Evolutionary conservation across 2,797 vertebrate species (phyloP).

Genomic region (Melanotaenia boesemani): DNA sequence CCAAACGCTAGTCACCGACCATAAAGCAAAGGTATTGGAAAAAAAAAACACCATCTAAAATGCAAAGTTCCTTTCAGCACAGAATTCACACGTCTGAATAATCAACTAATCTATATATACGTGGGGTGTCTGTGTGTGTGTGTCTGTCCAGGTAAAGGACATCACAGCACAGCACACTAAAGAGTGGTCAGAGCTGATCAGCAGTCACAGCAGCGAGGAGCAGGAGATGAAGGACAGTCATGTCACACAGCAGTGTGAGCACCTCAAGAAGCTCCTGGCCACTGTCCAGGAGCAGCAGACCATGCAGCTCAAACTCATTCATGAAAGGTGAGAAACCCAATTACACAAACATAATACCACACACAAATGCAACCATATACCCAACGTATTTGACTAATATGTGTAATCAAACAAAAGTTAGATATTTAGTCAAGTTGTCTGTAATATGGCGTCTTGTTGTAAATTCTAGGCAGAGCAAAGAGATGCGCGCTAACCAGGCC

Average conservation of each 20-base stretch:
- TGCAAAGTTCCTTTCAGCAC: neutral
- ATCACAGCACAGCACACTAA: constrained; percentile 97
- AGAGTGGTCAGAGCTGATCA: constrained; percentile 97
- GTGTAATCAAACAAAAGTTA: neutral
- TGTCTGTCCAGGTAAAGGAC: constrained; percentile 89
- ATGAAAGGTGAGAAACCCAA: constrained; percentile 88
- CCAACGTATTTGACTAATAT: neutral
- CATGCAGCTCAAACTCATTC: constrained; percentile 92
- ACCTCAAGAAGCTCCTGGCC: constrained; percentile 91
- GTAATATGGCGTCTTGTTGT: constrained; percentile 1
- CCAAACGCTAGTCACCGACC: constrained; percentile 91
- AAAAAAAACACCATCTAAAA: neutral
- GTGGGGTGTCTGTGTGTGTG: neutral
- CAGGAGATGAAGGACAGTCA: constrained; percentile 93
- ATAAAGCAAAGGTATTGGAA: constrained; percentile 93
- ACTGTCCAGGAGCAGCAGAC: constrained; percentile 94
- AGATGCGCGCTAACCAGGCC: constrained; percentile 97
- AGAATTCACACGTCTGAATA: neutral
- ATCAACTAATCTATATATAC: neutral
- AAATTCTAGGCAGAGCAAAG: constrained; percentile 93
- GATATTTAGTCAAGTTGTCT: neutral
- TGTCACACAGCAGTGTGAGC: constrained; percentile 94
- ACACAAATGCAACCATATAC: neutral
- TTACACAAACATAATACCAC: neutral
- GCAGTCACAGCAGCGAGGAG: constrained; percentile 91